Percentiles rank a stretch among this genome's conserved stretches.
These are phyloP conservation scores for Platysteira castanea DNA, from an alignment of 2,113 vertebrate genomes.

Conservation along the genomic window DNA sequence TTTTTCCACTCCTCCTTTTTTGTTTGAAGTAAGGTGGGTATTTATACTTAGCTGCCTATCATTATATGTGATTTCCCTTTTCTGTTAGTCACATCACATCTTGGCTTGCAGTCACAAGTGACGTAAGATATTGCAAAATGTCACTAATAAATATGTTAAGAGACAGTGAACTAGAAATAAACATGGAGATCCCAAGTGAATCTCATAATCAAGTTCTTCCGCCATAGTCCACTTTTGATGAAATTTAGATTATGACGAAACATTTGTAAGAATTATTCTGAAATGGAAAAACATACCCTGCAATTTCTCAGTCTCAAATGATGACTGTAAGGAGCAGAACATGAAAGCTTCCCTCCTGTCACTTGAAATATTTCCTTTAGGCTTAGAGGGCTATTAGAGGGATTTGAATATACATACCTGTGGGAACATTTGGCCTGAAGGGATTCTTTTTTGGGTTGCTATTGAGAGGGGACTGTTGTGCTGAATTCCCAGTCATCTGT, in stretches of 20 bases:
- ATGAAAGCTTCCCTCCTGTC: neutral
- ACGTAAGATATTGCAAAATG: slow-evolving; percentile 28
- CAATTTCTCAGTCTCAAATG: neutral
- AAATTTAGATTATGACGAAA: neutral
- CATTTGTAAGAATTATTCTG: neutral
- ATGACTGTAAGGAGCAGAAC: neutral
- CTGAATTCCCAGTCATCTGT: neutral
- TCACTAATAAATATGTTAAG: slow-evolving; percentile 23
- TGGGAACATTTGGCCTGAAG: neutral
- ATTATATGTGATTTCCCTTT: slow-evolving; percentile 45
- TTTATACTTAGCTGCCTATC: slow-evolving; percentile 19
- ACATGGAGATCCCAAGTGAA: neutral
- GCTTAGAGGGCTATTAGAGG: neutral
- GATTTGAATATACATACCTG: neutral
- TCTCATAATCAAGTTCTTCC: neutral
- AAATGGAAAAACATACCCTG: neutral
- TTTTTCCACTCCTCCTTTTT: neutral
- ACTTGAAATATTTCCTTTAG: neutral
- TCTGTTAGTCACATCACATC: slow-evolving; percentile 43
- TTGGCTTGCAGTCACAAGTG: slow-evolving; percentile 43
- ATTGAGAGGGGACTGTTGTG: neutral
- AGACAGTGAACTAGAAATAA: neutral
- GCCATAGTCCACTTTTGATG: neutral
- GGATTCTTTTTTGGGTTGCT: neutral
- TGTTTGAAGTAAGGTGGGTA: neutral